Percentiles rank a stretch among this genome's conserved stretches.
phyloP scores from a whole-genome alignment of 2,797 vertebrate genomes.

The Chaetodon trifasciatus region DNA sequence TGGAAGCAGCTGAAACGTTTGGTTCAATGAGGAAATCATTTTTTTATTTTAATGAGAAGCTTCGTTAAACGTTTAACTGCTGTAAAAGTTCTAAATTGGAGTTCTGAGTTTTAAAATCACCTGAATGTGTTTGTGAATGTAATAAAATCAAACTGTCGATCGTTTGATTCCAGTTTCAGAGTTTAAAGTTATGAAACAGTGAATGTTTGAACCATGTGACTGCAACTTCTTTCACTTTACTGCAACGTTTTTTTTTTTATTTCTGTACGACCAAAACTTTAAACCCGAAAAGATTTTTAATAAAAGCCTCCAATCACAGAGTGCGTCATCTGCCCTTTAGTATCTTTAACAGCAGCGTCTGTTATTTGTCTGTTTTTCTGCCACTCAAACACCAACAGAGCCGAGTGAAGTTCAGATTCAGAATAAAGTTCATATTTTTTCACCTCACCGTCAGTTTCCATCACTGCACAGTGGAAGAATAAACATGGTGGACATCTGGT shows the following conservation, averaged over 20 bases:
- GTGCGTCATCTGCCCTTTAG: not conserved
- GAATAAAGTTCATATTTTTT: too few relatives aligned
- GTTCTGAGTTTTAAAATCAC: not conserved
- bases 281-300: constrained; percentile 19
- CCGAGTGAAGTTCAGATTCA: too few relatives aligned
- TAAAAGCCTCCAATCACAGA: constrained; percentile 11
- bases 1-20: too few relatives aligned
- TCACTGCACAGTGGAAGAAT: too few relatives aligned
- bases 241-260: not conserved
- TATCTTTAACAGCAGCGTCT: not conserved
- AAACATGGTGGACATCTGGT: too few relatives aligned
- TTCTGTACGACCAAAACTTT: not conserved
- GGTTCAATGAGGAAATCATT: not conserved
- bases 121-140: constrained; percentile 22
- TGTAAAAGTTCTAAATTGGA: not conserved
- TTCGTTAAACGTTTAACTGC: not conserved
- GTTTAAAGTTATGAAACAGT: not conserved
- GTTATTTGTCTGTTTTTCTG: not conserved
- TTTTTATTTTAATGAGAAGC: too few relatives aligned
- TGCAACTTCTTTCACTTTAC: not conserved
- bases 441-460: too few relatives aligned
- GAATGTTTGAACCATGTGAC: constrained; percentile 38
- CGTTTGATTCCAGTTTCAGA: not conserved
- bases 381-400: too few relatives aligned
- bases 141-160: not conserved